phyloP scores from a whole-genome alignment of 2,113 vertebrate genomes.

The Carassius carassius region DNA sequence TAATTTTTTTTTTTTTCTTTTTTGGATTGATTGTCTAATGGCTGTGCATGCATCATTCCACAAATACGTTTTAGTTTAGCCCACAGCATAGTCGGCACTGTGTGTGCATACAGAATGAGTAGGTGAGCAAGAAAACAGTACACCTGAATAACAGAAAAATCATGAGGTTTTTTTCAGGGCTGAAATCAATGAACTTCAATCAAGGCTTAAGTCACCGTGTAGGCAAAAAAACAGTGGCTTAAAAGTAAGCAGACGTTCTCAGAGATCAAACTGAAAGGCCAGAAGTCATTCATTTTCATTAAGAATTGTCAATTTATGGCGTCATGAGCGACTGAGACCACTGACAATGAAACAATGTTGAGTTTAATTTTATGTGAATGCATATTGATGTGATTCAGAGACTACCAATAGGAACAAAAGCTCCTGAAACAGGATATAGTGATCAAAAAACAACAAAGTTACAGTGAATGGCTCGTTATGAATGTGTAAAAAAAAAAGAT shows the following conservation, averaged over 20 bases:
- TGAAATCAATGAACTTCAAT: constrained; percentile 37
- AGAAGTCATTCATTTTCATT: constrained; percentile 23
- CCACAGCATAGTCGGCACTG: background rate
- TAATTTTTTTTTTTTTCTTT: background rate
- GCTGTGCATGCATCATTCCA: background rate
- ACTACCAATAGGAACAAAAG: background rate
- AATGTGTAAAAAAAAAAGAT: background rate
- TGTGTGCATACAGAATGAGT: background rate
- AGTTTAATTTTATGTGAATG: background rate
- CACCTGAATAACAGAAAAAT: constrained; percentile 35
- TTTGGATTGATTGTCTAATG: constrained; percentile 7
- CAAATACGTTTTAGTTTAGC: constrained; percentile 1
- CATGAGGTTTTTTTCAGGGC: background rate
- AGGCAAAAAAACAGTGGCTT: background rate
- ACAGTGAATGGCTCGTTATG: background rate
- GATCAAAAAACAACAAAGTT: background rate
- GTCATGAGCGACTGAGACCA: background rate
- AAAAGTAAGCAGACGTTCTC: background rate
- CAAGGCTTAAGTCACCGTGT: background rate
- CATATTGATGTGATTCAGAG: background rate
- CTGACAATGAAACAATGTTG: background rate
- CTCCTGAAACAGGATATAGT: background rate
- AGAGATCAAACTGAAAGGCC: background rate
- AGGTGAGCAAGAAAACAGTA: background rate
- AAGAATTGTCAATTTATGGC: background rate